Base-by-base conservation (phyloP, 2,888 invertebrate species). In the Cataglyphis cursor region DNA sequence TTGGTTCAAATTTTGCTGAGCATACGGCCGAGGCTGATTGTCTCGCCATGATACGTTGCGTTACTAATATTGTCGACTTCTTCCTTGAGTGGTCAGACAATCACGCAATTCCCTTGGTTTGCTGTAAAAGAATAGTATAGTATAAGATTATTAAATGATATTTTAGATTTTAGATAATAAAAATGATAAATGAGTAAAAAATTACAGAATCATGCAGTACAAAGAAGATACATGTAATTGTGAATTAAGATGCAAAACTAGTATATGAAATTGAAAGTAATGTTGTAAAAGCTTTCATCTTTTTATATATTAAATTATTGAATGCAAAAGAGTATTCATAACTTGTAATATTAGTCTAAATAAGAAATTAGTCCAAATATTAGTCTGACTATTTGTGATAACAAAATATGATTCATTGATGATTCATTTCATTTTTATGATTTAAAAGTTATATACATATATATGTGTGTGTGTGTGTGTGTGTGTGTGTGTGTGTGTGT, bases 11-110 rank as follows among this genome's bases (percentile, higher is more conserved):
- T 18, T 95, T 96, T 0, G 65, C 90, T 3, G 95, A 96, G 0
- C 97, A 98, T 92, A 95, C 96, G 87, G 97, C 97, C 1, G 97
- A 97, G 94, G 96, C 94, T 1, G 97, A 98, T 93, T 97, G 97
- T 48, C 87, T 96, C 3, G 96, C 96, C 95, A 94, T 97, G 72
- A 92, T 97, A 15, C 95, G 96, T 87, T 96, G 97, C 92, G 96
- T 96, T 4, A 94, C 96, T 35, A 95, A 95, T 10, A 94, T 96
- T 66, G 96, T 96, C 70, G 92, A 96, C 8, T 94, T 95, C 57
- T 97, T 97, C 93, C 88, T 97, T 0, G 93, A 95, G 0, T 97
- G 96, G 96, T 94, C 95, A 4, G 95, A 96, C 85, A 48, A 66
- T 5, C 94, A 95, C 88, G 95, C 95, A 12, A 89, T 89, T 59